Percentiles rank a stretch among this genome's conserved stretches.
phyloP scores from a whole-genome alignment of 2,888 invertebrate genomes.

The Andrena hattorfiana region DNA sequence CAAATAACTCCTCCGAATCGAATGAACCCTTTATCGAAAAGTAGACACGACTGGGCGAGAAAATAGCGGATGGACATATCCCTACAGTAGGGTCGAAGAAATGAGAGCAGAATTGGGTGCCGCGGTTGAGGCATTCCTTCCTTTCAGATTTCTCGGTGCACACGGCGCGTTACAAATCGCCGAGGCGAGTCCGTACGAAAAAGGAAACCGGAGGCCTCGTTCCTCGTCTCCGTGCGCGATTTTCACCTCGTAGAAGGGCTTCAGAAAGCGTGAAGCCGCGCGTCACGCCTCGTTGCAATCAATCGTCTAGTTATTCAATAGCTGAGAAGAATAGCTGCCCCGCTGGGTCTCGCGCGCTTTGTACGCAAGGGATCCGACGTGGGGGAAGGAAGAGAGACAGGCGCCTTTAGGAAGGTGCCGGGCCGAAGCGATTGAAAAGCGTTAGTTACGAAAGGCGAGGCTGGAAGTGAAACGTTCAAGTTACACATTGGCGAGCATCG shows the following conservation, averaged over 20 bases:
- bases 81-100: too few species aligned
- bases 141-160: not conserved
- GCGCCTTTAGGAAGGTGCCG: too few species aligned
- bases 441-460: constrained; percentile 24
- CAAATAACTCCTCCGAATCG: too few species aligned
- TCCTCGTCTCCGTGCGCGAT: constrained; percentile 42
- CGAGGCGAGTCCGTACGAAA: constrained; percentile 11
- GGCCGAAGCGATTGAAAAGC: not conserved
- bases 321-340: constrained; percentile 28
- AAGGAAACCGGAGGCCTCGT: constrained; percentile 49
- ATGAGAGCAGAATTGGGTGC: too few species aligned
- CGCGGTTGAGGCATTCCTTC: not conserved
- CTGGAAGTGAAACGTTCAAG: constrained; percentile 16
- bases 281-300: constrained; percentile 66
- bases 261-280: constrained; percentile 76
- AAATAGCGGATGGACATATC: too few species aligned
- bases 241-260: constrained; percentile 69
- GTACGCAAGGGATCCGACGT: too few species aligned
- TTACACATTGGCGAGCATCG: constrained; percentile 33
- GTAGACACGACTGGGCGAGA: too few species aligned
- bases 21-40: too few species aligned
- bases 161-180: constrained; percentile 4
- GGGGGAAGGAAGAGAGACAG: too few species aligned
- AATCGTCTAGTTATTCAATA: constrained; percentile 70
- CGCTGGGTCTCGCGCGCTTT: not conserved